phyloP scores from a whole-genome alignment of 2,113 vertebrate genomes.

The Polypterus bichir region DNA sequence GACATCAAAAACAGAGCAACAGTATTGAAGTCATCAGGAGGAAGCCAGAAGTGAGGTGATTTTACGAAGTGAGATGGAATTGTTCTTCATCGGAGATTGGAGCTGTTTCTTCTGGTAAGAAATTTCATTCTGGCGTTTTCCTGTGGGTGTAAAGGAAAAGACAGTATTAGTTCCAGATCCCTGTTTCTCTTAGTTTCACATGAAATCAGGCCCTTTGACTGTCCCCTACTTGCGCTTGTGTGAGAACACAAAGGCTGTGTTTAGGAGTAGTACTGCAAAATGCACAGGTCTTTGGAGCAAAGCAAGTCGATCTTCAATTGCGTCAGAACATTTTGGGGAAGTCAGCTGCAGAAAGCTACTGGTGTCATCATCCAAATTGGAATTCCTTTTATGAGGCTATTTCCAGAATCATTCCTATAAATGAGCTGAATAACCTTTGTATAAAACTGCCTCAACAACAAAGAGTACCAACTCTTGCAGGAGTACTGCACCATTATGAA shows the following conservation, averaged over 20 bases:
- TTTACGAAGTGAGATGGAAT: no score
- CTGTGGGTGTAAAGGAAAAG: no score
- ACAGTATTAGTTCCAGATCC: no score
- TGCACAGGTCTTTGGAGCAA: slow-evolving; percentile 10
- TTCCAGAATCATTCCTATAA: slow-evolving; percentile 2
- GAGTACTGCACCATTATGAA: slow-evolving; percentile 9
- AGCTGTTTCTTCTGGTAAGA: no score
- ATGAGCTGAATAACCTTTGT: slow-evolving; percentile 4
- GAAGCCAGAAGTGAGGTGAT: no score
- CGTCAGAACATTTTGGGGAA: background rate
- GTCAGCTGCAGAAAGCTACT: slow-evolving; percentile 6
- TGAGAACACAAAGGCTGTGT: background rate
- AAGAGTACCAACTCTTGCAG: slow-evolving; percentile 7
- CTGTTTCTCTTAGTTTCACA: no score
- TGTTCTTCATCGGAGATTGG: no score
- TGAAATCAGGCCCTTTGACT: no score
- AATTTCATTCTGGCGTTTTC: no score
- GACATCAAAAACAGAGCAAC: no score
- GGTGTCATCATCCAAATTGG: slow-evolving; percentile 4
- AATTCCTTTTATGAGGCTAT: slow-evolving; percentile 8
- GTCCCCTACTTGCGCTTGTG: no score
- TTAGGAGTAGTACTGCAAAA: slow-evolving; percentile 15
- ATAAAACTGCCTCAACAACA: background rate
- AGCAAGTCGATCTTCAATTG: slow-evolving; percentile 2
- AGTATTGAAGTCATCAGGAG: no score